Base-by-base conservation (phyloP, 2,888 invertebrate genomes). In the Vanessa cardui region DNA sequence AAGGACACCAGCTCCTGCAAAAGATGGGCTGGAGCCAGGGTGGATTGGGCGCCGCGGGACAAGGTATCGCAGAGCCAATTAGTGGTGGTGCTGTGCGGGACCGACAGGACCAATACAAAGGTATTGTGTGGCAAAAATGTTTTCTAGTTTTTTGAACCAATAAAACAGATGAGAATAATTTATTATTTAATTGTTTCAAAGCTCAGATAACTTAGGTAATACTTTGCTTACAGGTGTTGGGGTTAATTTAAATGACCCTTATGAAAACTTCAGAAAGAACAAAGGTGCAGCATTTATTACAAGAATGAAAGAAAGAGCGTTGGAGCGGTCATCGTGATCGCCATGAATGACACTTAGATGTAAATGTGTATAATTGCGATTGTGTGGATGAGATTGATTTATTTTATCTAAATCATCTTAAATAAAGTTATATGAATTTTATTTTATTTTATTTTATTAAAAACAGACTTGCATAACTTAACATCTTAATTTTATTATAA, bases 11-110 rank as follows among this genome's bases (percentile, higher is more conserved):
- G 90, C 95, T 99, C 92, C 94, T 99, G 71, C 97, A 96, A 88
- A 98, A 98, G 93, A 99, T 99, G 99, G 99, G 99, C 4, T 99
- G 99, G 99, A 96, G 96, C 70, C 96, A 97, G 62, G 99, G 99
- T 49, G 99, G 99, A 9, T 94, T 99, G 12, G 99, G 99, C 20
- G 96, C 97, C 0, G 95, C 98, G 69, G 99, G 98, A 73, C 98
- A 99, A 87, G 99, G 99, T 70, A 99, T 98, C 72, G 97, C 98
- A 70, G 96, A 98, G 74, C 99, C 99, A 0, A 98, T 99, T 75
- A 96, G 97, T 62, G 98, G 97, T 0, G 98, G 98, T 58, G 96
- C 97, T 77, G 97, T 96, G 21, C 94, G 99, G 12, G 99, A 99
- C 84, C 95, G 96, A 74, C 96, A 96, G 79, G 99, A 99, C 87